Evolutionary conservation across 2,888 invertebrate species (phyloP).

Genomic region (Sipha maydis): DNA sequence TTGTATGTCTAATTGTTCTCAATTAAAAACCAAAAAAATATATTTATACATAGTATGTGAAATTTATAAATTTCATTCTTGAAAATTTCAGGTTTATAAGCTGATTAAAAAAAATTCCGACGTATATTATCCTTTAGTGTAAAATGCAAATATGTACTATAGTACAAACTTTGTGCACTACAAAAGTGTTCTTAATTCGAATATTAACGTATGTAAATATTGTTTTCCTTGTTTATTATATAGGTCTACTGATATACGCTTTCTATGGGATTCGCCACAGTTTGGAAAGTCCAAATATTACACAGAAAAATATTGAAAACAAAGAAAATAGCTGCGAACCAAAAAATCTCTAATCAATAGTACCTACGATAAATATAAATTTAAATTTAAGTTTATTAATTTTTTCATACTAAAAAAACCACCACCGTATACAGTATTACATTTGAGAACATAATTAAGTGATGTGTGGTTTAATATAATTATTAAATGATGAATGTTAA

Average conservation of each 20-base stretch:
- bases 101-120: too few species aligned
- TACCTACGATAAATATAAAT: neutral
- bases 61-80: too few species aligned
- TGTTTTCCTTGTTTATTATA: neutral
- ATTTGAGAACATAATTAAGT: neutral
- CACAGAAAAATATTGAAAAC: neutral
- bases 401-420: neutral
- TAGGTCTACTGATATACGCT: conserved; percentile 33
- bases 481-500: neutral
- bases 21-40: too few species aligned
- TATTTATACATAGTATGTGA: too few species aligned
- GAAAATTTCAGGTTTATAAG: too few species aligned
- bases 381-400: neutral
- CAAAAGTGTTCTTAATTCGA: too few species aligned
- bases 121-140: too few species aligned
- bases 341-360: neutral
- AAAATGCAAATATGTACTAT: too few species aligned
- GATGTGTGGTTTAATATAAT: neutral
- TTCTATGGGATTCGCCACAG: conserved; percentile 46
- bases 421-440: neutral
- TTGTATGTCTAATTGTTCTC: too few species aligned
- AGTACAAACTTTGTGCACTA: too few species aligned
- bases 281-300: neutral
- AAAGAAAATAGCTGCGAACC: neutral
- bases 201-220: neutral